Percentiles rank a stretch among this genome's conserved stretches.
These are phyloP conservation scores for Gymnoscopelus microlampas DNA, from an alignment of 2,797 vertebrate genomes.

Conservation along the genomic window DNA sequence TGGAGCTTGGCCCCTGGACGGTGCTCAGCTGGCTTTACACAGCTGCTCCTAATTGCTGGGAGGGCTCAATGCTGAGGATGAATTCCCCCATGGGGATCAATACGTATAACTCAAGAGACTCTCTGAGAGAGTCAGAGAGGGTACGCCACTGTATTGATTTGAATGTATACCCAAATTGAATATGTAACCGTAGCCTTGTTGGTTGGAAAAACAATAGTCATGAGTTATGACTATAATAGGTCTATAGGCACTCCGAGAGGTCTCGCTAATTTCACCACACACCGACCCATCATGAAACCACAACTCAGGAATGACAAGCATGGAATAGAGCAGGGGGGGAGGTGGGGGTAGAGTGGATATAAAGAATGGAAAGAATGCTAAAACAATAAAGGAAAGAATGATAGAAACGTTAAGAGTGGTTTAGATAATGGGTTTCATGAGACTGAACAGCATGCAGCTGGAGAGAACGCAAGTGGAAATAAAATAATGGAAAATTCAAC, in stretches of 20 bases:
- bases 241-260: neutral
- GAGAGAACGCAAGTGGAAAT: neutral
- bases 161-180: neutral
- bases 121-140: no score
- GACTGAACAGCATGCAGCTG: neutral
- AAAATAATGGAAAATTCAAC: neutral
- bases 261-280: neutral
- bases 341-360: neutral
- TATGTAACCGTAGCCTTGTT: neutral
- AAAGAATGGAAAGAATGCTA: neutral
- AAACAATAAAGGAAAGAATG: slow-evolving; percentile 2
- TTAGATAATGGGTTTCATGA: slow-evolving; percentile 11
- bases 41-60: no score
- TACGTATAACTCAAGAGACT: neutral
- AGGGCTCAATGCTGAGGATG: no score
- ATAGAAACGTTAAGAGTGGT: neutral
- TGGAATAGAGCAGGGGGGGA: neutral
- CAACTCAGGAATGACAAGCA: neutral
- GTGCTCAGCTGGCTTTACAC: no score
- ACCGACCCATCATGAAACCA: neutral
- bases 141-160: no score
- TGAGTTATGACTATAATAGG: slow-evolving; percentile 1
- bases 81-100: no score
- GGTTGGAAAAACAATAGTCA: neutral
- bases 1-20: no score